phyloP scores from a whole-genome alignment of 2,797 vertebrate species.

The Sebastes paucispinis region DNA sequence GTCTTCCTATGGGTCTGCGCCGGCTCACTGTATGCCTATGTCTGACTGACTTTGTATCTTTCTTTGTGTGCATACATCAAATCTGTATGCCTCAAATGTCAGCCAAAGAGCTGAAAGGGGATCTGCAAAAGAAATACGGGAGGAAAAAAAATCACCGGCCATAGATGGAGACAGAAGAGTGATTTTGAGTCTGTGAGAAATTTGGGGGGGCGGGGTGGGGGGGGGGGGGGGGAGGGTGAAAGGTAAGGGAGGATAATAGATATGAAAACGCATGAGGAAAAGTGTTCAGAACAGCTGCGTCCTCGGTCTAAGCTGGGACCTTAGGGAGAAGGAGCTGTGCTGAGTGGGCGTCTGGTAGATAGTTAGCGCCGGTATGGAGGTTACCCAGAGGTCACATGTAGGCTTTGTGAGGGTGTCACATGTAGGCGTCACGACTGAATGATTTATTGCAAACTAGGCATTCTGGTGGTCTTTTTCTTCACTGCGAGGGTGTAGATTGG shows the following conservation, averaged over 20 bases:
- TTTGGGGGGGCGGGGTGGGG: not conserved
- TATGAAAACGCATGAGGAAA: constrained; percentile 60
- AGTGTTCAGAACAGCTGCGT: constrained; percentile 68
- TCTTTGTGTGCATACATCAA: constrained; percentile 29
- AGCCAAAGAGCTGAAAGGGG: constrained; percentile 45
- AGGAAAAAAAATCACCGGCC: constrained; percentile 2
- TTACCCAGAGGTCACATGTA: constrained; percentile 64
- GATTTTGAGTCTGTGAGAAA: constrained; percentile 11
- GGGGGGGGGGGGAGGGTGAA: not conserved
- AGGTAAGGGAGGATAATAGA: constrained; percentile 39
- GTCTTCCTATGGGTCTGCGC: not conserved
- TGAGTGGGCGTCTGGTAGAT: constrained; percentile 74
- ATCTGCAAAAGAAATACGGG: constrained; percentile 58
- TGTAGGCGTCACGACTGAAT: constrained; percentile 55
- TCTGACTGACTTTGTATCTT: constrained; percentile 18
- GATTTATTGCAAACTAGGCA: constrained; percentile 55
- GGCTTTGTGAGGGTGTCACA: constrained; percentile 71
- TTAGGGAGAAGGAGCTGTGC: constrained; percentile 61
- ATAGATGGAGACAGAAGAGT: not conserved
- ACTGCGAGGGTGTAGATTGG: constrained; percentile 7
- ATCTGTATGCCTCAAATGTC: constrained; percentile 28
- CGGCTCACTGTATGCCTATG: not conserved
- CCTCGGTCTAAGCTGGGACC: constrained; percentile 58
- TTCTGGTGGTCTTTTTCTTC: constrained; percentile 40
- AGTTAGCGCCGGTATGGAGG: constrained; percentile 55